Evolutionary conservation across 1,140 invertebrate genomes (phyloP).

Genomic region (Ditylenchus dipsaci): DNA sequence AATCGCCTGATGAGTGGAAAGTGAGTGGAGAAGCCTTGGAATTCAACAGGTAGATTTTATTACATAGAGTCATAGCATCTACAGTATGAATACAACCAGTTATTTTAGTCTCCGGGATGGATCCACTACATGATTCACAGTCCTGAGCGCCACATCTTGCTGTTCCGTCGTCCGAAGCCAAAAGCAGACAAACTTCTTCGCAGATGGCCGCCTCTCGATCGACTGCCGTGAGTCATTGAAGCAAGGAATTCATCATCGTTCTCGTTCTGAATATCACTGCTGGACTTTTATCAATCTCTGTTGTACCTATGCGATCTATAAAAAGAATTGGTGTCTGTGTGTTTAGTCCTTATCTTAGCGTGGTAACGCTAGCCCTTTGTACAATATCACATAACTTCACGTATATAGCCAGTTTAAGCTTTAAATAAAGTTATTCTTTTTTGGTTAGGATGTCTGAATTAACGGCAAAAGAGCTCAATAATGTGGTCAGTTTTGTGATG

Average conservation of each 20-base stretch:
- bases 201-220: background rate
- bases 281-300: background rate
- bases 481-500: background rate
- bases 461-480: background rate
- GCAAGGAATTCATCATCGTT: background rate
- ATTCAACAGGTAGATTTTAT: constrained; percentile 70
- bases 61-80: background rate
- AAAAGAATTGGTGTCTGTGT: too few relatives aligned
- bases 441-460: background rate
- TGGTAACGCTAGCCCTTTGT: too few relatives aligned
- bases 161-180: constrained; percentile 45
- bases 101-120: constrained; percentile 75
- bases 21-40: constrained; percentile 87
- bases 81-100: background rate
- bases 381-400: too few relatives aligned
- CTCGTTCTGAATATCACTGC: background rate
- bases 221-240: constrained; percentile 4
- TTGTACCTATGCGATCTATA: background rate
- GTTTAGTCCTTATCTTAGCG: too few relatives aligned
- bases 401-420: background rate
- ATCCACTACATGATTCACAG: constrained; percentile 91
- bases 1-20: constrained; percentile 89
- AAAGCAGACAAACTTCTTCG: constrained; percentile 8
- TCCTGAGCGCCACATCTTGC: constrained; percentile 64
- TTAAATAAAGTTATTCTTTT: background rate